Base-by-base conservation (phyloP, 2,888 invertebrate genomes). In the Diaperis boleti region DNA sequence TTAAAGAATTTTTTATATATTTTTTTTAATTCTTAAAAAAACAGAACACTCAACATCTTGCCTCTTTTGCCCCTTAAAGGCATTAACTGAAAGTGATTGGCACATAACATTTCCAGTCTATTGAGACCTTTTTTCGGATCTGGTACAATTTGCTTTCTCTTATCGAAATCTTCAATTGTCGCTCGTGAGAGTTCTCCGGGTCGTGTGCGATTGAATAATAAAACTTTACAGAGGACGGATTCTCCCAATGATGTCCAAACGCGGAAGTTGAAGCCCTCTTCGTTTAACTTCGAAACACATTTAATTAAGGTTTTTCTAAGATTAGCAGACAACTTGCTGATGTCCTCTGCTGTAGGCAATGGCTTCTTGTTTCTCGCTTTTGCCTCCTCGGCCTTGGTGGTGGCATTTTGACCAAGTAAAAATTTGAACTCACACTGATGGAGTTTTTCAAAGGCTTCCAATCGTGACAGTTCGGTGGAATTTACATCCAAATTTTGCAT, bases 141-240 rank as follows among this genome's bases (percentile, higher is more conserved):
- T 18, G 8, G 7, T 5, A 5, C 13, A 10, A 44, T 10, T 44
- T 44, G 17, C 20, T 8, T 44, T 44, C 8, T 4, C 22, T 44
- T 44, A 22, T 20, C 7, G 11, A 26, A 47, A 22, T 47, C 29
- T 11, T 29, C 29, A 26, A 47, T 7, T 4, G 29, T 6, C 11
- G n/a, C 29, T 6, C 26, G 10, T 26, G 47, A 47, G 29, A 47
- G 11, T 47, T 47, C 47, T 11, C 47, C 47, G 1, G 47, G 47
- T 29, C 47, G 6, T 22, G 29, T 3, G 22, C 47, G 10, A 26
- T 47, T 47, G 5, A 47, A 47, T 11, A 47, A 8, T 13, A 26
- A 18, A 18, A 42, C 18, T n/a, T 42, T 17, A 20, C 42, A 42
- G 8, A 42, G 18, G 2, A 42, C 8, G 8, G 18, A 17, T 20